A percentile compares a stretch with the other conserved stretches of the same genome.
Conservation (phyloP, 2,113 vertebrate genomes). For the Tautogolabrus adspersus region DNA sequence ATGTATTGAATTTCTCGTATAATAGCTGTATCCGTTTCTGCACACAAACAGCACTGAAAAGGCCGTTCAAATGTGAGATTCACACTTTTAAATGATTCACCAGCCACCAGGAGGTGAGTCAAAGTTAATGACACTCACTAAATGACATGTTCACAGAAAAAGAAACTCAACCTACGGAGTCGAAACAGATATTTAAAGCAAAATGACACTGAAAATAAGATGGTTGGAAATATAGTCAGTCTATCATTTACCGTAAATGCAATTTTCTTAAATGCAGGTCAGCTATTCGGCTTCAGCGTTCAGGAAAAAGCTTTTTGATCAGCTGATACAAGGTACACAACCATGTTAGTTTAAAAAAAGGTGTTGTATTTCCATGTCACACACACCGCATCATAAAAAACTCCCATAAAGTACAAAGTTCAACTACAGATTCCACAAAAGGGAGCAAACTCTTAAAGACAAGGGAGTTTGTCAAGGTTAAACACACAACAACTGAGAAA, state of each 20-base stretch:
- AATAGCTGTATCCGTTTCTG: not conserved
- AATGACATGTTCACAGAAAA: not conserved
- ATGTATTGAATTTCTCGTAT: not conserved
- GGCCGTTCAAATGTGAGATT: not conserved
- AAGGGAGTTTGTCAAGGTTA: conserved; percentile 31
- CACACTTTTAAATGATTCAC: conserved; percentile 1
- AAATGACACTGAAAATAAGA: not conserved
- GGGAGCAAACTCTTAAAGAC: conserved; percentile 30
- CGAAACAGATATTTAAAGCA: not conserved
- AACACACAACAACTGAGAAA: conserved; percentile 7
- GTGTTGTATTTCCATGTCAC: conserved; percentile 39
- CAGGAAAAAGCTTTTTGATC: not conserved
- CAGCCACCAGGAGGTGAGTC: not conserved
- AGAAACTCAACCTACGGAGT: not conserved
- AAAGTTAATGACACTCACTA: not conserved
- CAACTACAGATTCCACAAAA: conserved; percentile 38
- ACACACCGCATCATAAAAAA: conserved; percentile 39
- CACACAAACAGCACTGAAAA: not conserved
- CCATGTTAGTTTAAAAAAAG: not conserved
- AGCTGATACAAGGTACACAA: not conserved
- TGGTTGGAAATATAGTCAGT: not conserved
- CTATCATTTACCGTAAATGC: not conserved
- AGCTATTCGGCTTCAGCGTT: not conserved
- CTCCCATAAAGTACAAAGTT: conserved; percentile 64
- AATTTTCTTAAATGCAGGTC: not conserved